Evolutionary conservation across 64 coral and sea anemone species (phyloP).

Genomic region (Actinia equina): DNA sequence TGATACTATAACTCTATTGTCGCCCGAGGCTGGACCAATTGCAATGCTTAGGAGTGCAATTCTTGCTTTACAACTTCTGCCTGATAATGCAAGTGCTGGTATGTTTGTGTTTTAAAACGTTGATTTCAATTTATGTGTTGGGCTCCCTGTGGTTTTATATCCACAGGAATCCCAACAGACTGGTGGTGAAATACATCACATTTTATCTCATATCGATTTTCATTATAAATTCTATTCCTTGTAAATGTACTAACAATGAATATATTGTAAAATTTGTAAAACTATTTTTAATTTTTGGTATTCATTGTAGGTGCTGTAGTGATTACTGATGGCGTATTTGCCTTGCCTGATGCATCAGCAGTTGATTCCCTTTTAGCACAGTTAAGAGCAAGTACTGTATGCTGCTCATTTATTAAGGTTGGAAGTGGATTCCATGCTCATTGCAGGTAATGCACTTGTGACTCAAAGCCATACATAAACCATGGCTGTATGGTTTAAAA

Average conservation of each 20-base stretch:
- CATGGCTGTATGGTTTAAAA: too few species aligned
- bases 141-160: not conserved
- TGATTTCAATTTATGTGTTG: too few species aligned
- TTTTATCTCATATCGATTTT: too few species aligned
- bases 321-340: constrained; percentile 98
- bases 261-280: too few species aligned
- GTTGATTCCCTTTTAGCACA: constrained; percentile 89
- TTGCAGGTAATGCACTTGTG: constrained; percentile 76
- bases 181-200: too few species aligned
- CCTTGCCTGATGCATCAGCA: constrained; percentile 85
- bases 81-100: constrained; percentile 98
- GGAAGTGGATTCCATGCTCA: constrained; percentile 98
- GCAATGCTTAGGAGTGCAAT: constrained; percentile 81
- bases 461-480: too few species aligned
- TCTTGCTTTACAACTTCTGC: constrained; percentile 83
- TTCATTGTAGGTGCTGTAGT: constrained; percentile 78
- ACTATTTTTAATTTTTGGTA: too few species aligned
- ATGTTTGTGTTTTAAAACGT: constrained; percentile 6
- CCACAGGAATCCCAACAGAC: not conserved
- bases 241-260: too few species aligned
- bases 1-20: constrained; percentile 61
- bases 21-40: constrained; percentile 80
- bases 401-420: constrained; percentile 97
- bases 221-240: too few species aligned
- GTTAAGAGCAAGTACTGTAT: constrained; percentile 85